A percentile compares a stretch with the other conserved stretches of the same genome.
Conservation (phyloP, 2,888 invertebrate genomes). For the Charanyca ferruginea region DNA sequence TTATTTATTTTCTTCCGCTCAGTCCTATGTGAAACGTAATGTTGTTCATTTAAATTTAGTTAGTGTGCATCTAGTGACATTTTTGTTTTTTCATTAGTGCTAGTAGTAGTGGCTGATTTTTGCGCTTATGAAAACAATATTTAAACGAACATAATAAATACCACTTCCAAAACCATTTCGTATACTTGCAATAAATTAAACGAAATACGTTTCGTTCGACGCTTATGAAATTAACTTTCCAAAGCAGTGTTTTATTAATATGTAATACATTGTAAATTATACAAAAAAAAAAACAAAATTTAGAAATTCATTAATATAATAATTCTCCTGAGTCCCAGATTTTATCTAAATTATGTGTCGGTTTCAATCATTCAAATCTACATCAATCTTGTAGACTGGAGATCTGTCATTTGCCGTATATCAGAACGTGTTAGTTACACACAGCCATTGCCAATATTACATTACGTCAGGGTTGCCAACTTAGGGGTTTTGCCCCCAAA, state of each 20-base stretch:
- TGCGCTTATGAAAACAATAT: not conserved
- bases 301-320: not conserved
- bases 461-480: constrained; percentile 69
- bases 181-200: not conserved
- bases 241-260: not conserved
- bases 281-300: no score
- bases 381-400: not conserved
- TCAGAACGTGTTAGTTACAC: constrained; percentile 57
- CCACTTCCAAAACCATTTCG: not conserved
- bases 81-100: no score
- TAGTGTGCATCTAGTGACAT: no score
- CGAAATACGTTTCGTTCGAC: constrained; percentile 18
- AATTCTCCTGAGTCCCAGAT: not conserved
- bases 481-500: no score
- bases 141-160: not conserved
- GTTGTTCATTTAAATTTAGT: no score
- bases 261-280: not conserved
- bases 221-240: not conserved
- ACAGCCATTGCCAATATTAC: no score
- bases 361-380: not conserved
- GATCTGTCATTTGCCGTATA: constrained; percentile 67
- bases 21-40: not conserved
- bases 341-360: not conserved
- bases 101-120: not conserved
- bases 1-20: not conserved